Evolutionary conservation across 2,113 vertebrate genomes (phyloP).

Genomic region (Thamnophis sirtalis): DNA sequence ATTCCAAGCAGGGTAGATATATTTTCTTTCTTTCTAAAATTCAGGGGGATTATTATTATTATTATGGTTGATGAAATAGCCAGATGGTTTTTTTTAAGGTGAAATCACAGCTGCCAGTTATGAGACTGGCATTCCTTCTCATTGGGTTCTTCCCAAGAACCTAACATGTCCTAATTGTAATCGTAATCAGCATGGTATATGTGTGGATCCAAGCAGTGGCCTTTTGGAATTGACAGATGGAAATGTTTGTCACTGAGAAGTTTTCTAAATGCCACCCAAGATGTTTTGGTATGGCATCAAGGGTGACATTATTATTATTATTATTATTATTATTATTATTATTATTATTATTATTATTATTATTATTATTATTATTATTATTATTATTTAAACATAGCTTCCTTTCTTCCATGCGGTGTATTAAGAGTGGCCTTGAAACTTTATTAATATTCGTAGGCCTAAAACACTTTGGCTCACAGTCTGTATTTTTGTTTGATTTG

Average conservation of each 20-base stretch:
- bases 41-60: not conserved
- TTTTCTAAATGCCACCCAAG: not conserved
- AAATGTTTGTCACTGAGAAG: not conserved
- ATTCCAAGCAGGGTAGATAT: not conserved
- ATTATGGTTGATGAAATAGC: not conserved
- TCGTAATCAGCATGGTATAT: not conserved
- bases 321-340: not conserved
- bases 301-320: not conserved
- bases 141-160: not conserved
- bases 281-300: not conserved
- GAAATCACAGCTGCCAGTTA: not conserved
- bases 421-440: slow-evolving; percentile 22
- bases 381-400: not conserved
- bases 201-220: not conserved
- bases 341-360: not conserved
- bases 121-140: not conserved
- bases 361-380: not conserved
- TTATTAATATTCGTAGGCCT: slow-evolving; percentile 33
- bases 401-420: slow-evolving; percentile 16
- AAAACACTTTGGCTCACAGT: not conserved
- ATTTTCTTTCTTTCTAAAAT: not conserved
- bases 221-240: not conserved
- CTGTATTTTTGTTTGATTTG: slow-evolving; percentile 30
- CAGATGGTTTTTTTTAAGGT: not conserved
- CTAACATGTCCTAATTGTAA: not conserved